Conservation (phyloP, 2,797 vertebrate genomes). For the Psittacula echo region DNA sequence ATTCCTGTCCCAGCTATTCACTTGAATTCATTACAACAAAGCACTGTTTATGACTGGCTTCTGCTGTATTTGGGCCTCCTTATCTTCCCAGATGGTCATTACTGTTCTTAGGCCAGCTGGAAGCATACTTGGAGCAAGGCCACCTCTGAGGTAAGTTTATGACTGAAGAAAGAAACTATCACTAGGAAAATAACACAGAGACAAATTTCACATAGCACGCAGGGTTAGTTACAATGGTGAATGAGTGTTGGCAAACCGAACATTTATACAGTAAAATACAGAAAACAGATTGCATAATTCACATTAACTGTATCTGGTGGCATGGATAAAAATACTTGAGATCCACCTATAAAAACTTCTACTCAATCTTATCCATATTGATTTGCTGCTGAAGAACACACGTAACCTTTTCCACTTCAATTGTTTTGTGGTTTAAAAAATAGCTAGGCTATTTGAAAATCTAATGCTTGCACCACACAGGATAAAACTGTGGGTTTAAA, state of each 20-base stretch:
- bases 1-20: not conserved
- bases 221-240: not conserved
- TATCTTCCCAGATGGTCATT: not conserved
- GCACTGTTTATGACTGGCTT: not conserved
- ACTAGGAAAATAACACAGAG: not conserved
- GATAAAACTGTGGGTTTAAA: not conserved
- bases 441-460: not conserved
- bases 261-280: not conserved
- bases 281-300: not conserved
- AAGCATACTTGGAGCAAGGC: not conserved
- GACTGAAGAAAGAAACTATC: not conserved
- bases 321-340: not conserved
- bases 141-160: not conserved
- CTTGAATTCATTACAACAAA: not conserved
- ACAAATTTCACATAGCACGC: not conserved
- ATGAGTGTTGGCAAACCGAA: not conserved
- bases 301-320: not conserved
- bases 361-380: not conserved
- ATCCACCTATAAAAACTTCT: not conserved
- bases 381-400: not conserved
- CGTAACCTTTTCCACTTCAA: fast-evolving
- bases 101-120: not conserved
- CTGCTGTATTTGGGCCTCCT: not conserved
- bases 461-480: not conserved
- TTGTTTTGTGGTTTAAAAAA: not conserved